Conservation (phyloP, 1,140 invertebrate species). For the Samia ricini region DNA sequence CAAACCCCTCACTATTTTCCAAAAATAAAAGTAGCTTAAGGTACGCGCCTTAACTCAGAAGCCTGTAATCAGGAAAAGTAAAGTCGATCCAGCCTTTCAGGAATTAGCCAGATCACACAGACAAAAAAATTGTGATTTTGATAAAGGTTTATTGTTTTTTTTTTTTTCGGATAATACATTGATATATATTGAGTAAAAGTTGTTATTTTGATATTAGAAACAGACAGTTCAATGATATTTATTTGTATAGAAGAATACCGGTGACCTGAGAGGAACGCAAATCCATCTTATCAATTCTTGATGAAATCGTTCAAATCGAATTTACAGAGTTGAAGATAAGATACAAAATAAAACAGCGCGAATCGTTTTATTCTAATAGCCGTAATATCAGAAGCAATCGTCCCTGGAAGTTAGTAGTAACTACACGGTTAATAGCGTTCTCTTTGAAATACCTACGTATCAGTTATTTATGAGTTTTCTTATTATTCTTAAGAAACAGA, state of each 20-base stretch:
- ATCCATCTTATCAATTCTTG: background rate
- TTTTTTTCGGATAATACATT: too few species aligned
- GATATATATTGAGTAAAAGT: too few species aligned
- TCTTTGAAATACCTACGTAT: background rate
- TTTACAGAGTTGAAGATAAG: background rate
- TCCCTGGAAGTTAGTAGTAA: background rate
- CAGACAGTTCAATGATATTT: too few species aligned
- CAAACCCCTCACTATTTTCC: too few species aligned
- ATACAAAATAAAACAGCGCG: background rate
- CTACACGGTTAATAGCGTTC: background rate
- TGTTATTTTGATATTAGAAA: too few species aligned
- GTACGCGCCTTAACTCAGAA: too few species aligned
- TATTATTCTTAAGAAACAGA: background rate
- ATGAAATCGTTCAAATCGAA: background rate
- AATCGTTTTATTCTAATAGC: background rate
- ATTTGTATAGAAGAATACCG: background rate
- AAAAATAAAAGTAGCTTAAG: too few species aligned
- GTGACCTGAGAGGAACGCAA: background rate
- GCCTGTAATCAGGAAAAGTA: too few species aligned
- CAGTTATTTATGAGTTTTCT: background rate
- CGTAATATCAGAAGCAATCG: background rate
- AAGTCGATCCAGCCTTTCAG: too few species aligned
- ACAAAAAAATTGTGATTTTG: too few species aligned
- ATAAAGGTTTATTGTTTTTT: too few species aligned
- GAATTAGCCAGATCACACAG: too few species aligned